These are phyloP conservation scores for Saccostrea cuccullata DNA, from an alignment of 1,140 invertebrate species.

Conservation along the genomic window DNA sequence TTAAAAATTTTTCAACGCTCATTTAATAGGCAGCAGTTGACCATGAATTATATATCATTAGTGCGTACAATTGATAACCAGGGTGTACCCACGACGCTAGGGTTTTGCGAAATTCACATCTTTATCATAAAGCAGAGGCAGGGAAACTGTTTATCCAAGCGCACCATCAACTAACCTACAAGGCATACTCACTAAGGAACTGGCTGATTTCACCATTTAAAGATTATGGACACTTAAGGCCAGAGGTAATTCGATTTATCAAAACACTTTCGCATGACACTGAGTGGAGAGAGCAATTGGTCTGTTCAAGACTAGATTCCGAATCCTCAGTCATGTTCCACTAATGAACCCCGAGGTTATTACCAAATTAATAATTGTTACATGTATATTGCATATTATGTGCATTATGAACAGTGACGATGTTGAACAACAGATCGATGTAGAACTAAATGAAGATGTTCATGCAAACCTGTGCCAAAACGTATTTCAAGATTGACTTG, in stretches of 20 bases:
- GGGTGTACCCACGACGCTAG: conserved; percentile 49
- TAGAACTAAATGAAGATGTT: too few species aligned
- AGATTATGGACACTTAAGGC: too few species aligned
- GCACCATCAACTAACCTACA: conserved; percentile 33
- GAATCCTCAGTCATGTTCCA: background rate
- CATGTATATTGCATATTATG: conserved; percentile 48
- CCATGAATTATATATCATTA: background rate
- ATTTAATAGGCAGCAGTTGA: background rate
- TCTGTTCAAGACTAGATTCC: conserved; percentile 37
- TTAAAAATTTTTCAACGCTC: too few species aligned
- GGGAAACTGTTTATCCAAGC: background rate
- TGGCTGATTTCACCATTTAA: too few species aligned
- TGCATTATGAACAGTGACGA: conserved; percentile 42
- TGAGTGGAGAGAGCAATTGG: too few species aligned
- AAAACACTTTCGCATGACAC: too few species aligned
- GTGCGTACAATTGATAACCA: conserved; percentile 47
- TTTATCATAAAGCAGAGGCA: conserved; percentile 21
- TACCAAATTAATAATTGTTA: conserved; percentile 41
- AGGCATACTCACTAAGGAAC: conserved; percentile 41
- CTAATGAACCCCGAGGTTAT: background rate
- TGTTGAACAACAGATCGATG: conserved; percentile 8
- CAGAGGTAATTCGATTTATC: too few species aligned
- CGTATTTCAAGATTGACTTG: too few species aligned
- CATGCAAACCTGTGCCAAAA: too few species aligned
- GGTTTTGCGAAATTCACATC: conserved; percentile 39